These are phyloP conservation scores for Rhyacichthys aspro DNA, from an alignment of 2,797 vertebrate genomes.

Conservation along the genomic window DNA sequence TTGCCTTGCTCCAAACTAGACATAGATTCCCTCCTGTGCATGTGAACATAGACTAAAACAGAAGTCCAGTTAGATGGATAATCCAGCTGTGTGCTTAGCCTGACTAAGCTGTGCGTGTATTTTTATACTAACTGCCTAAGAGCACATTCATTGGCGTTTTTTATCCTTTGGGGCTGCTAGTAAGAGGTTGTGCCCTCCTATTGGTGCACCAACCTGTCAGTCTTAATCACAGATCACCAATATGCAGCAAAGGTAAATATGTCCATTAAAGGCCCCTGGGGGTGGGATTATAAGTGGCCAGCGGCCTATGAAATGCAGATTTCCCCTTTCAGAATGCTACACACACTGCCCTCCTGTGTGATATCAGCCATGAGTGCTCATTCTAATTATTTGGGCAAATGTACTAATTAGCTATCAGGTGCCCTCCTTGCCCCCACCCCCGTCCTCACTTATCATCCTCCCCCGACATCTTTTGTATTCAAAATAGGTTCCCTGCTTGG, in stretches of 20 bases:
- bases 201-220: slow-evolving; percentile 62
- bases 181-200: slow-evolving; percentile 28
- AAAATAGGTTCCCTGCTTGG: slow-evolving; percentile 82
- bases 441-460: slow-evolving; percentile 78
- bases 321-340: slow-evolving; percentile 77
- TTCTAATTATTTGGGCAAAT: slow-evolving; percentile 88
- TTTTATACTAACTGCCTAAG: neutral
- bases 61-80: too few species aligned
- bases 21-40: too few species aligned
- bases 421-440: slow-evolving; percentile 55
- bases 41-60: too few species aligned
- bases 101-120: too few species aligned
- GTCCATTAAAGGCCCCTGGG: slow-evolving; percentile 69
- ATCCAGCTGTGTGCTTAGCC: too few species aligned
- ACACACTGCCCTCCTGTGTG: slow-evolving; percentile 81
- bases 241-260: slow-evolving; percentile 75
- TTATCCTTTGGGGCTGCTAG: neutral
- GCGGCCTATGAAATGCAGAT: slow-evolving; percentile 77
- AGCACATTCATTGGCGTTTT: neutral
- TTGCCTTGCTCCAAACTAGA: too few species aligned
- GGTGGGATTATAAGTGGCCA: slow-evolving; percentile 67
- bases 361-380: slow-evolving; percentile 85
- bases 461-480: slow-evolving; percentile 85
- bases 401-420: slow-evolving; percentile 87
- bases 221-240: slow-evolving; percentile 71